Evolutionary conservation across 2,113 vertebrate genomes (phyloP), one percentile per base, ranked within the genome.

Genomic region (Panthera leo): DNA sequence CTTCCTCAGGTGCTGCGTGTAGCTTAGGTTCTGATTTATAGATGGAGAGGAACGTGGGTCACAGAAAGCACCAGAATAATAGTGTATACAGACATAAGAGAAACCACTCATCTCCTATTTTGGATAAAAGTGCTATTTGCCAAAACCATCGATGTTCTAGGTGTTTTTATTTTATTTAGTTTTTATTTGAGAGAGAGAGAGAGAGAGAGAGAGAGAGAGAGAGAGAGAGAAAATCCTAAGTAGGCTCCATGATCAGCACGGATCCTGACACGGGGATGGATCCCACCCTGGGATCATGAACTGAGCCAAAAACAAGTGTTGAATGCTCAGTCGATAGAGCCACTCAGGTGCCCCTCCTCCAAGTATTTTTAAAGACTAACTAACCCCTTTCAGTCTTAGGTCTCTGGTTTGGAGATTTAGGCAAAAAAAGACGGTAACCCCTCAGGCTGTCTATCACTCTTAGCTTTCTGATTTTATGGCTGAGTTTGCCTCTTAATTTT

Each of bases 401-500:
- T 55, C 29, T 89, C 85, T 91, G 58, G 3, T 87, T 96, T 93
- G 48, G 63, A 93, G 61, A 94, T 83, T 73, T 82, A 89, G 48
- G 67, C 39, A 97, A 61, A 86, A 82, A 83, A 89, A 53, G 92
- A 93, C 67, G 75, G 39, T 82, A 80, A 80, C 42, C 27, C 27
- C 5, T 31, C 1, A 16, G 48, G 39, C 31, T 48, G n/a, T 34
- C 53, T 16, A 73, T 18, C 31, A 15, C n/a, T 78, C 70, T 86
- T 51, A 67, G 68, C 51, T 83, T 75, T 80, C 73, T 94, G 84
- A 51, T 91, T 96, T 98, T 91, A 95, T 89, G 89, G 92, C 67
- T 73, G 65, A 95, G 31, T 75, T 67, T 92, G n/a, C 34, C 11
- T 91, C 82, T 97, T 93, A 89, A 85, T 89, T 83, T 94, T 96